These are phyloP conservation scores for Acanthaster planci DNA, from an alignment of 35 echinoderm and acorn worm species.

Conservation along the genomic window DNA sequence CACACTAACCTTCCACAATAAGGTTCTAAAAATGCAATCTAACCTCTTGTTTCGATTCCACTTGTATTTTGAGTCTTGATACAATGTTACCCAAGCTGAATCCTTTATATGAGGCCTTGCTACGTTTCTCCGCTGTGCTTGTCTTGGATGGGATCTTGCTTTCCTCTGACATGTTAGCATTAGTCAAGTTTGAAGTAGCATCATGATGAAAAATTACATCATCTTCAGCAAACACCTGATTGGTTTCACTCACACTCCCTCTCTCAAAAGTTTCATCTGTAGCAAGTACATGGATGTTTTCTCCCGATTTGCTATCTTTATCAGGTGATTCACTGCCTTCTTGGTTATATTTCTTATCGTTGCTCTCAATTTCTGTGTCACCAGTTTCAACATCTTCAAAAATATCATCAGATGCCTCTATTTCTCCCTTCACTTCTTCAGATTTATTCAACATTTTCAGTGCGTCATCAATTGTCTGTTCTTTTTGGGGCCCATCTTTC, in stretches of 20 bases:
- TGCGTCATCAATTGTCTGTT: neutral
- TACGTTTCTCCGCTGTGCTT: conserved; percentile 16
- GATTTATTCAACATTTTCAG: neutral
- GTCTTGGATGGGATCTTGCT: neutral
- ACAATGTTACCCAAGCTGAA: conserved; percentile 41
- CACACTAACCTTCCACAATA: neutral
- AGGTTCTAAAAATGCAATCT: neutral
- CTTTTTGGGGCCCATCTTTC: neutral
- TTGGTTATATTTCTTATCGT: neutral
- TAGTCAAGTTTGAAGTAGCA: neutral
- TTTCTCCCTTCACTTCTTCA: neutral
- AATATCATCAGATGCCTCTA: neutral
- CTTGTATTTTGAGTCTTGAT: conserved; percentile 22
- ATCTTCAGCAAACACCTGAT: neutral
- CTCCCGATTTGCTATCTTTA: neutral
- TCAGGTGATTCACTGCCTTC: neutral
- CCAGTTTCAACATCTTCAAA: neutral
- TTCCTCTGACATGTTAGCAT: neutral
- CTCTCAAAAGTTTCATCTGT: neutral
- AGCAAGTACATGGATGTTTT: neutral
- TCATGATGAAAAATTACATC: neutral
- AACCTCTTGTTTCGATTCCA: conserved; percentile 33
- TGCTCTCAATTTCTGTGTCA: neutral
- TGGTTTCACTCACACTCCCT: neutral
- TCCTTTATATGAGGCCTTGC: neutral